Evolutionary conservation across 2,113 vertebrate species (phyloP).

Genomic region (Saccopteryx leptura): DNA sequence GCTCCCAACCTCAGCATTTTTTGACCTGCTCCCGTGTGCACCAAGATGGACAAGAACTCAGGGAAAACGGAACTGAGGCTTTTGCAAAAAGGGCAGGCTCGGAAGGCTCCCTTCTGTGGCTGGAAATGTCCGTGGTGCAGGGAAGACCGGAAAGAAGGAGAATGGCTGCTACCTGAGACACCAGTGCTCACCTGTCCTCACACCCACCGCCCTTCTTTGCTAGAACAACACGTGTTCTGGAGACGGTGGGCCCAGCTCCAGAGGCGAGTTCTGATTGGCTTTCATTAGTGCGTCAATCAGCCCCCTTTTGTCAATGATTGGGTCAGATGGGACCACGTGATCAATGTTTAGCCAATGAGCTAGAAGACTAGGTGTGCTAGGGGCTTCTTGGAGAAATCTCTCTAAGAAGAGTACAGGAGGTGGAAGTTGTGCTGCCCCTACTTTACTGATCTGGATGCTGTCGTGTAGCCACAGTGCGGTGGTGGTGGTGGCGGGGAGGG

Average conservation of each 20-base stretch:
- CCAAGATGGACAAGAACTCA: neutral
- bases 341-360: neutral
- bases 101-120: neutral
- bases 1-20: neutral
- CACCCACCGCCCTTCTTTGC: rapidly evolving
- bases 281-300: rapidly evolving
- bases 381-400: too few relatives aligned
- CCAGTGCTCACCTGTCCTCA: rapidly evolving
- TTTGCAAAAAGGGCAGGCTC: neutral
- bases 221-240: rapidly evolving
- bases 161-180: rapidly evolving
- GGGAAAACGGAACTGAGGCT: conserved; percentile 44
- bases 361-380: neutral
- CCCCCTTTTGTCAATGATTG: neutral
- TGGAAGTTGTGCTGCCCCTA: rapidly evolving
- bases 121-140: rapidly evolving
- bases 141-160: neutral
- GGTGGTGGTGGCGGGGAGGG: neutral
- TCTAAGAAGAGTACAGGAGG: rapidly evolving
- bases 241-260: neutral
- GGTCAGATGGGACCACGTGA: neutral
- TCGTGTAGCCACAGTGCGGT: neutral
- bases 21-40: neutral
- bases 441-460: rapidly evolving
- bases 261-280: neutral